phyloP scores from a whole-genome alignment of 2,797 vertebrate species.

The Artibeus jamaicensis region DNA sequence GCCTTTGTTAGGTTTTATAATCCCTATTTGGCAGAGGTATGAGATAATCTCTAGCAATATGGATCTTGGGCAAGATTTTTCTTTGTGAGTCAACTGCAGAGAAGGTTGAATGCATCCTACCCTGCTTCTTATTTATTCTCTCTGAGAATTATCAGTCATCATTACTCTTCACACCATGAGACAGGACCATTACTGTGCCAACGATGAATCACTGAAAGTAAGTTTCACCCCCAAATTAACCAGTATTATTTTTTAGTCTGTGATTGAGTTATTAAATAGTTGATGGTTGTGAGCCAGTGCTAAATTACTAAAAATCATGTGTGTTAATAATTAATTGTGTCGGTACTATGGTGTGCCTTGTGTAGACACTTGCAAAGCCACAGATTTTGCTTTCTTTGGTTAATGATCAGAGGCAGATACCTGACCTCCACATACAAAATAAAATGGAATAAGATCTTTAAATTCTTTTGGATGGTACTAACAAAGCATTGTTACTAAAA shows the following conservation, averaged over 20 bases:
- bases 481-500: neutral
- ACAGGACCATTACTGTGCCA: neutral
- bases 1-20: conserved; percentile 32
- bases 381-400: neutral
- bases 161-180: neutral
- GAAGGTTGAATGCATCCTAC: neutral
- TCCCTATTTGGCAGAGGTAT: neutral
- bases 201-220: neutral
- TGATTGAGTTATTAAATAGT: conserved; percentile 6
- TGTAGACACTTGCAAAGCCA: neutral
- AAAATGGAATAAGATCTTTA: neutral
- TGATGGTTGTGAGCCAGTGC: neutral
- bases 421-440: neutral
- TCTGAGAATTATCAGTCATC: neutral
- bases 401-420: neutral
- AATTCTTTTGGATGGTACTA: neutral
- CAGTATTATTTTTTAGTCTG: neutral
- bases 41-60: conserved; percentile 20
- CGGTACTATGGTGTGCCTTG: neutral
- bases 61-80: neutral
- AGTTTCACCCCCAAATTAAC: neutral
- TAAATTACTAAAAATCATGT: neutral
- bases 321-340: neutral
- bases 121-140: neutral
- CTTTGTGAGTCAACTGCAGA: neutral